A percentile compares a stretch with the other conserved stretches of the same genome.
These are phyloP conservation scores for Halcyon leucocephala DNA, from an alignment of 2,797 vertebrate genomes.

Conservation along the genomic window DNA sequence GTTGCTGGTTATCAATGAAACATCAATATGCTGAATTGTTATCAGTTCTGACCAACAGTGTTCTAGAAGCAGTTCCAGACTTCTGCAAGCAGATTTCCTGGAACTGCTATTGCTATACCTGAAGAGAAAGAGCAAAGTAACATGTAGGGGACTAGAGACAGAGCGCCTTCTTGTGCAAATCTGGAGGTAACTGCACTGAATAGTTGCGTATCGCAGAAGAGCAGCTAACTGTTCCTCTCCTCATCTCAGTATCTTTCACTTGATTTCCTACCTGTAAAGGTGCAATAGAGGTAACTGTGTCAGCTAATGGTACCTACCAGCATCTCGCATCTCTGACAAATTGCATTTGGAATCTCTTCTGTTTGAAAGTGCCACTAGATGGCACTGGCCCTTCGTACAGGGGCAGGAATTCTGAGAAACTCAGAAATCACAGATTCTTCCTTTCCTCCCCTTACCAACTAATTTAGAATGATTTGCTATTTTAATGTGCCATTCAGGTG, in stretches of 20 bases:
- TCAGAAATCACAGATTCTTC: not conserved
- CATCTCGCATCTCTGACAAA: not conserved
- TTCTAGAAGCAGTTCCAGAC: not conserved
- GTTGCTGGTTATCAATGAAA: not conserved
- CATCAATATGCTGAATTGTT: not conserved
- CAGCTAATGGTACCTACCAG: not conserved
- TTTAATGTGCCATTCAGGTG: fast-evolving
- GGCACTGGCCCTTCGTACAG: not conserved
- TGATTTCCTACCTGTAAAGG: not conserved
- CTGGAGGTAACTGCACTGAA: not conserved
- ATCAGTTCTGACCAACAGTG: not conserved
- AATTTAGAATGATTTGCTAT: not conserved
- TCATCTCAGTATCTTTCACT: fast-evolving
- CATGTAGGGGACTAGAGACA: not conserved
- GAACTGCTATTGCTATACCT: fast-evolving
- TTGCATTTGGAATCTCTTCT: not conserved
- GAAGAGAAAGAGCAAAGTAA: not conserved
- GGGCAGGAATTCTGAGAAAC: not conserved
- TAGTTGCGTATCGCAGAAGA: not conserved
- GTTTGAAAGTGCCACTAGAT: not conserved
- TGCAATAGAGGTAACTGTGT: not conserved
- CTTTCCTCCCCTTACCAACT: not conserved
- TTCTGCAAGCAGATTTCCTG: not conserved
- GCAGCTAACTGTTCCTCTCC: not conserved
- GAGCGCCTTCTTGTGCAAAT: not conserved